Conservation (phyloP, 1,140 invertebrate genomes). For the Macrocentrus cingulum region DNA sequence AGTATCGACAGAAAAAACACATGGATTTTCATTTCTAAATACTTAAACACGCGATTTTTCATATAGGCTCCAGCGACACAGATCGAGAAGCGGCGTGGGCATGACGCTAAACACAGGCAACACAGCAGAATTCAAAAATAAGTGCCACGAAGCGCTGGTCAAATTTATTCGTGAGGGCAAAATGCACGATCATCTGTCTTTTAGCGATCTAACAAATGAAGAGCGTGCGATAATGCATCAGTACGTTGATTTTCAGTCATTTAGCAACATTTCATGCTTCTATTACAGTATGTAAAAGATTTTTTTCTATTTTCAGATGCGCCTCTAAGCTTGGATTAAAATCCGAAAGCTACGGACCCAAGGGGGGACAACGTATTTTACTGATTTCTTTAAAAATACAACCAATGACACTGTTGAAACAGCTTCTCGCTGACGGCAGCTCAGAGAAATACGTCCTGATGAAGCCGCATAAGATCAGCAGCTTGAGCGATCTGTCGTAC, state of each 20-base stretch:
- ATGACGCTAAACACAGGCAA: conserved; percentile 41
- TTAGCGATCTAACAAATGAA: conserved; percentile 72
- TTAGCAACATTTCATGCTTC: conserved; percentile 5
- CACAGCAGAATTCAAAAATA: conserved; percentile 49
- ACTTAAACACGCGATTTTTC: conserved; percentile 20
- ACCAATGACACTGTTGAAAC: conserved; percentile 37
- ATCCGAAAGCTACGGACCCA: conserved; percentile 47
- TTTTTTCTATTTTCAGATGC: conserved; percentile 34
- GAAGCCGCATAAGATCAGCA: conserved; percentile 34
- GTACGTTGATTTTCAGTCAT: conserved; percentile 45
- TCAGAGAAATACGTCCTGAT: conserved; percentile 50
- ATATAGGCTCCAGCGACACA: conserved; percentile 52
- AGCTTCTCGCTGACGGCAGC: conserved; percentile 42
- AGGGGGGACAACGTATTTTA: conserved; percentile 39
- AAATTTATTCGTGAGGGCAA: conserved; percentile 58
- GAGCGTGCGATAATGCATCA: conserved; percentile 70
- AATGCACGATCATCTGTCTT: conserved; percentile 65
- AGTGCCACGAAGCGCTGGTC: conserved; percentile 41
- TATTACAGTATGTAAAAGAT: conserved; percentile 9
- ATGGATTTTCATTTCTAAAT: conserved; percentile 5
- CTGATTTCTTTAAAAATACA: conserved; percentile 46
- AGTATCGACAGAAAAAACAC: conserved; percentile 31
- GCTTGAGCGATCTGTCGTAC: too few relatives aligned
- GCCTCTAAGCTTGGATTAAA: conserved; percentile 49
- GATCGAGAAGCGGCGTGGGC: conserved; percentile 48